phyloP scores from a whole-genome alignment of 2,888 invertebrate species.

The Drosophila bunnanda region DNA sequence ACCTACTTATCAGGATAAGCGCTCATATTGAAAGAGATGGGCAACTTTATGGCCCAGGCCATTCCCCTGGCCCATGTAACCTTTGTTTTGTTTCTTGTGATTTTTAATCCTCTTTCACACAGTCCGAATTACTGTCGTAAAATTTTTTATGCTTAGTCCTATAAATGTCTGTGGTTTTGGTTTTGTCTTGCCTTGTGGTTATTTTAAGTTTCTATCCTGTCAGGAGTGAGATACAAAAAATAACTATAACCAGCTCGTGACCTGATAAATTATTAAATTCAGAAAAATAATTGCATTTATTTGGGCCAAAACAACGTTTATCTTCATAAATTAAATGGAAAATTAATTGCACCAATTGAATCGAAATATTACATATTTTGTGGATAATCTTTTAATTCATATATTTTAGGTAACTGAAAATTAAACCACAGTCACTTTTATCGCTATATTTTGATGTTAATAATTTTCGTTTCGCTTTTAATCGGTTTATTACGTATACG shows the following conservation, averaged over 20 bases:
- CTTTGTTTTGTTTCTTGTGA: conserved; percentile 19
- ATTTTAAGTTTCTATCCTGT: neutral
- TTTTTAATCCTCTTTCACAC: conserved; percentile 28
- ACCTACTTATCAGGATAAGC: conserved; percentile 26
- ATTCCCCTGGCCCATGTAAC: neutral
- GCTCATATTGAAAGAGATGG: conserved; percentile 3
- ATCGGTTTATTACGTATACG: conserved; percentile 11
- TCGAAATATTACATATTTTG: neutral
- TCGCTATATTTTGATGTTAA: neutral
- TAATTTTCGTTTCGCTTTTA: neutral
- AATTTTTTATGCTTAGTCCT: conserved; percentile 20
- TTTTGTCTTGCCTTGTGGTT: neutral
- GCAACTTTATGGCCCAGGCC: conserved; percentile 13
- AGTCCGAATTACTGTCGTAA: conserved; percentile 25
- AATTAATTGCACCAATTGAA: neutral
- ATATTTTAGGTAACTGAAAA: neutral
- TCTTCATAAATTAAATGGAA: neutral
- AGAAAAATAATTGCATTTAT: neutral
- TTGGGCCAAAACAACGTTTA: neutral
- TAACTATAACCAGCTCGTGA: neutral
- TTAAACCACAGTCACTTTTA: neutral
- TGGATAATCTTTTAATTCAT: neutral
- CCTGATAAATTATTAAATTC: neutral
- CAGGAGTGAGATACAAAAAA: neutral
- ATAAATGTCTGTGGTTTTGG: conserved; percentile 9